Conservation (phyloP, 2,113 vertebrate species). For the Spheniscus mendiculus region DNA sequence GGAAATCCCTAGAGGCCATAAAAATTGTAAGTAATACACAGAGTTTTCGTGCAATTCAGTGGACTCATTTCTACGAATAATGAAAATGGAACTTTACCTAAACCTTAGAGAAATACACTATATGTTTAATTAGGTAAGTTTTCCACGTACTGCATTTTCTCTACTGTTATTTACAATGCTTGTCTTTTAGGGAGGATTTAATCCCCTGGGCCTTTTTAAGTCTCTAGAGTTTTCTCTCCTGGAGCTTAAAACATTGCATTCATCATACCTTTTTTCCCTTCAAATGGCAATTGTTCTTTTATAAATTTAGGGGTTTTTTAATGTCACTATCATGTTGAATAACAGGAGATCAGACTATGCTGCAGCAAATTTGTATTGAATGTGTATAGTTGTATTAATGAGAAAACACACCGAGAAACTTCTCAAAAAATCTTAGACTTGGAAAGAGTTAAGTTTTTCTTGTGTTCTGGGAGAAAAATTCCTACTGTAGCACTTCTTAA, state of each 20-base stretch:
- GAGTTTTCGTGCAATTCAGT: background rate
- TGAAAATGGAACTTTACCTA: background rate
- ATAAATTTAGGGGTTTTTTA: background rate
- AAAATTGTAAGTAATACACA: background rate
- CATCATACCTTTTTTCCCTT: background rate
- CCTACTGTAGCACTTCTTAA: background rate
- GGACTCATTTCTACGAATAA: background rate
- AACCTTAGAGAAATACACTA: background rate
- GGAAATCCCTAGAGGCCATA: background rate
- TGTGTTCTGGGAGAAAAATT: background rate
- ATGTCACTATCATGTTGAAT: background rate
- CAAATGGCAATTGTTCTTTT: background rate
- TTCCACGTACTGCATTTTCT: background rate
- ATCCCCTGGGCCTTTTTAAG: background rate
- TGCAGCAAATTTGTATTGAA: background rate
- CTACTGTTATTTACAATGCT: background rate
- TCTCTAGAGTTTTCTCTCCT: background rate
- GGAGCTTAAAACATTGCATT: background rate
- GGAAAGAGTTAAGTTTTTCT: background rate
- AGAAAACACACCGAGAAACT: background rate
- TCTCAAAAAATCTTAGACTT: background rate
- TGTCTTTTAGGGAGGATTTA: background rate
- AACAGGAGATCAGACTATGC: background rate
- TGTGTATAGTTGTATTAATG: background rate
- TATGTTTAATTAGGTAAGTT: background rate